Base-by-base conservation (phyloP, 2,113 vertebrate species). In the Coracopsis vasa region DNA sequence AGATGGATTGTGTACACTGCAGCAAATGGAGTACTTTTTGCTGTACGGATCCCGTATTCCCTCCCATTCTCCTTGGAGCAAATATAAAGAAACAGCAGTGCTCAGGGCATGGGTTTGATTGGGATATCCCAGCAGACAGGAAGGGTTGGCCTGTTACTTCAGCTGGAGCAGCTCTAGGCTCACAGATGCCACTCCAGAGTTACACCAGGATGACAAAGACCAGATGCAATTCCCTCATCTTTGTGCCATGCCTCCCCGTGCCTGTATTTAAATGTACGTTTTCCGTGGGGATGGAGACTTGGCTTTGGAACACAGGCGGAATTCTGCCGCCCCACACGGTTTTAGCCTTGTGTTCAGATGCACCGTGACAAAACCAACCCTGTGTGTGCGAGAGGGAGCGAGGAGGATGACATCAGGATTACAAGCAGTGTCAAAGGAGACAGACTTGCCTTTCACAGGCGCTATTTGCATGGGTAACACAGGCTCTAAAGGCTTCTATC, bases 341-440 rank as follows among this genome's bases (percentile, higher is more conserved):
- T 94, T 94, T 91, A 92, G 72, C 91, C 83, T 65, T 56, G 72
- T 69, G 71, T 71, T 93, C 58, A 67, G 86, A 78, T 80, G 70
- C 88, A 88, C 88, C 24, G 12, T 91, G 95, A 94, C 90, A 95
- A 96, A 95, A 94, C 45, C 92, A 91, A 45, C 95, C 89, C 47
- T 39, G 54, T 61, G 93, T 86, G 92, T 2, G 47, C 0, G 11
- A 91, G 88, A 81, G 80, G 60, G 91, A 93, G 90, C 4, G 75
- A 84, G 64, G 88, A 90, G 88, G 90, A 93, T 96, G 94, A 94
- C 95, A 96, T 96, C 92, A 93, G 95, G 94, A 96, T 96, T 96
- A 96, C 77, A 84, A 92, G 80, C 56, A 81, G 83, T 79, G 92
- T 94, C 94, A 94, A 80, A 90, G 92, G 90, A 94, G 88, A 94